phyloP scores from a whole-genome alignment of 2,888 invertebrate species.

The Fragum whitleyi region DNA sequence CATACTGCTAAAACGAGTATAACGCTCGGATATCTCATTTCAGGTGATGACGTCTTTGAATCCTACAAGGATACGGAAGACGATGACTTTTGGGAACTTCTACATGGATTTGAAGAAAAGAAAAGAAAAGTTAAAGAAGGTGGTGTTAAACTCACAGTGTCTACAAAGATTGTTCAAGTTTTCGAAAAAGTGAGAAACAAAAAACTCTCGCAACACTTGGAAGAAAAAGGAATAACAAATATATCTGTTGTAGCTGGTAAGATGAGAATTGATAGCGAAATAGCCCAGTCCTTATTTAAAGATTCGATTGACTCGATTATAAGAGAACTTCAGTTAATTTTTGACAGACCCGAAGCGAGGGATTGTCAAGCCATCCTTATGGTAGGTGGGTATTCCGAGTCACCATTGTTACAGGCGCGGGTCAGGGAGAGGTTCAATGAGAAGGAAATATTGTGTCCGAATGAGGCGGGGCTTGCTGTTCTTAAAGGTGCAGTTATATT shows the following conservation, averaged over 20 bases:
- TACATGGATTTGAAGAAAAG: constrained; percentile 2
- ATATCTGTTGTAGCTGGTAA: neutral
- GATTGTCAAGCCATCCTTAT: constrained; percentile 7
- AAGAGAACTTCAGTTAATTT: neutral
- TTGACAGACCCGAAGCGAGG: neutral
- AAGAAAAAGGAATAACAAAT: neutral
- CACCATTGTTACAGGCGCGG: neutral
- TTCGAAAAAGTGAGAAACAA: neutral
- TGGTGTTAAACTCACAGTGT: neutral
- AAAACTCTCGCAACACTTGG: neutral
- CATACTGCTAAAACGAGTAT: no score
- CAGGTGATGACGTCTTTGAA: neutral
- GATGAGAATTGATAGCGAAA: neutral
- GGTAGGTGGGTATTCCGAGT: constrained; percentile 12
- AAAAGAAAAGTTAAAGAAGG: neutral
- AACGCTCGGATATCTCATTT: no score
- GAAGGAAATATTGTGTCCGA: neutral
- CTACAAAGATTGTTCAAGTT: neutral
- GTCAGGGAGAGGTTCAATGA: neutral
- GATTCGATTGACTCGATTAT: constrained; percentile 7
- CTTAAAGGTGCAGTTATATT: constrained; percentile 7
- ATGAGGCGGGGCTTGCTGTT: constrained; percentile 16
- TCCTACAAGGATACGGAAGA: neutral
- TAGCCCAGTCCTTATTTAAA: neutral
- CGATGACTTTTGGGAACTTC: constrained; percentile 6